Conservation (phyloP, 2,888 invertebrate genomes). For the Syrphus vitripennis region DNA sequence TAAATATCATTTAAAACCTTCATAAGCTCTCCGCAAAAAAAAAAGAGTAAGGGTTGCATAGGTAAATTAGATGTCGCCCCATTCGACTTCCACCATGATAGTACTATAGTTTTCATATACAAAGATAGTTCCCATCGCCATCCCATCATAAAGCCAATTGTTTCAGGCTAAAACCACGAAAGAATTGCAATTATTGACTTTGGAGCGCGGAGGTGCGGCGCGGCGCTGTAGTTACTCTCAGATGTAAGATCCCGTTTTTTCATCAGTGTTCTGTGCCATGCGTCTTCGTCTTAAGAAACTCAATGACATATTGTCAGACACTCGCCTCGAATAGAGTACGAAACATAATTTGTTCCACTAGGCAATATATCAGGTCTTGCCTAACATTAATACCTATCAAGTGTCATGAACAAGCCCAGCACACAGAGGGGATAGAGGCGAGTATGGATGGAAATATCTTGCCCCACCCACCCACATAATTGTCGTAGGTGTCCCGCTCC, state of each 20-base stretch:
- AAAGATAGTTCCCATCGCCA: no score
- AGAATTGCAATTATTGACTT: slow-evolving; percentile 21
- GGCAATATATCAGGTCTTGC: slow-evolving; percentile 65
- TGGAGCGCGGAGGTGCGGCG: no score
- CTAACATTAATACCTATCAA: slow-evolving; percentile 70
- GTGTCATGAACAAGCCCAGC: slow-evolving; percentile 24
- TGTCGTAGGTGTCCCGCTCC: slow-evolving; percentile 68
- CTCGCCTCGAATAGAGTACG: slow-evolving; percentile 44
- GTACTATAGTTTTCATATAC: no score
- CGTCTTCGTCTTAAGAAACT: slow-evolving; percentile 35
- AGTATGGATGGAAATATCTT: slow-evolving; percentile 53
- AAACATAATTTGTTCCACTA: slow-evolving; percentile 68
- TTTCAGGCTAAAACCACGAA: neutral
- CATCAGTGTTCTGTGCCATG: slow-evolving; percentile 24
- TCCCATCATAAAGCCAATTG: slow-evolving; percentile 6
- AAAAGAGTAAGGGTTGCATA: no score
- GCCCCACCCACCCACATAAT: slow-evolving; percentile 70
- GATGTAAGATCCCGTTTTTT: slow-evolving; percentile 35
- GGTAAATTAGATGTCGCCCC: no score
- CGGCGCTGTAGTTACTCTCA: neutral
- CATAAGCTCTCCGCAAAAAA: no score
- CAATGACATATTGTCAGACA: slow-evolving; percentile 70
- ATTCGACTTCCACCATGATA: no score
- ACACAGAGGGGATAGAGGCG: neutral
- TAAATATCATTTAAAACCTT: no score